These are phyloP conservation scores for Pycnomerus fuliginosus DNA, from an alignment of 2,888 invertebrate genomes.

Conservation along the genomic window DNA sequence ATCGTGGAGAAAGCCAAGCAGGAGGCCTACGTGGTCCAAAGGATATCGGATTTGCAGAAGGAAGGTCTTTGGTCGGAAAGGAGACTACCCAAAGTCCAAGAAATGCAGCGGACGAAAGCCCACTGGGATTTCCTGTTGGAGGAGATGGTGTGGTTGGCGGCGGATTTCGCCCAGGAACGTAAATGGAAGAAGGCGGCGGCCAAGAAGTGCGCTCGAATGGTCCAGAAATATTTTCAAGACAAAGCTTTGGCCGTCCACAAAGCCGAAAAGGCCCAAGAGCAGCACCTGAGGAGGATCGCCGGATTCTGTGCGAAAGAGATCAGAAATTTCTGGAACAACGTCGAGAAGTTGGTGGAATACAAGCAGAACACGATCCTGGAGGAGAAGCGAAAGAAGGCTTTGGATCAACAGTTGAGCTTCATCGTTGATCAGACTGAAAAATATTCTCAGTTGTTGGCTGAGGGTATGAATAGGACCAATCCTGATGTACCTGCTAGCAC, in stretches of 20 bases:
- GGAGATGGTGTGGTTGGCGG: constrained; percentile 98
- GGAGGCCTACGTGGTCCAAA: constrained; percentile 92
- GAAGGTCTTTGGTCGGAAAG: constrained; percentile 95
- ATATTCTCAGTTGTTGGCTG: constrained; percentile 87
- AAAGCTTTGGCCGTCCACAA: constrained; percentile 85
- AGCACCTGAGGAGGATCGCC: constrained; percentile 82
- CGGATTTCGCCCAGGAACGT: constrained; percentile 96
- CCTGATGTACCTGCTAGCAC: constrained; percentile 44
- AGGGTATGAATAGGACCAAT: constrained; percentile 70
- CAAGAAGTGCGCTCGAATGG: constrained; percentile 88
- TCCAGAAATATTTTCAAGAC: constrained; percentile 89
- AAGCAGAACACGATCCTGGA: constrained; percentile 91
- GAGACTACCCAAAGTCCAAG: constrained; percentile 87
- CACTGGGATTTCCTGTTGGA: constrained; percentile 99
- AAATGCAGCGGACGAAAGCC: constrained; percentile 85
- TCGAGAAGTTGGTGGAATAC: constrained; percentile 95
- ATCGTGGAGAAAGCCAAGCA: constrained; percentile 85
- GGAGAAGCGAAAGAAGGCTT: constrained; percentile 89
- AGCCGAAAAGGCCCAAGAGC: constrained; percentile 89
- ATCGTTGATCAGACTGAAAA: constrained; percentile 98
- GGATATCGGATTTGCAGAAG: constrained; percentile 87
- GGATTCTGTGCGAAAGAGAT: constrained; percentile 91
- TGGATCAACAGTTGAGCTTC: constrained; percentile 95
- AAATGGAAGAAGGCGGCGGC: constrained; percentile 98
- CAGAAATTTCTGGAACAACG: constrained; percentile 92